These are phyloP conservation scores for Tillus elongatus DNA, from an alignment of 2,888 invertebrate genomes.

Conservation along the genomic window DNA sequence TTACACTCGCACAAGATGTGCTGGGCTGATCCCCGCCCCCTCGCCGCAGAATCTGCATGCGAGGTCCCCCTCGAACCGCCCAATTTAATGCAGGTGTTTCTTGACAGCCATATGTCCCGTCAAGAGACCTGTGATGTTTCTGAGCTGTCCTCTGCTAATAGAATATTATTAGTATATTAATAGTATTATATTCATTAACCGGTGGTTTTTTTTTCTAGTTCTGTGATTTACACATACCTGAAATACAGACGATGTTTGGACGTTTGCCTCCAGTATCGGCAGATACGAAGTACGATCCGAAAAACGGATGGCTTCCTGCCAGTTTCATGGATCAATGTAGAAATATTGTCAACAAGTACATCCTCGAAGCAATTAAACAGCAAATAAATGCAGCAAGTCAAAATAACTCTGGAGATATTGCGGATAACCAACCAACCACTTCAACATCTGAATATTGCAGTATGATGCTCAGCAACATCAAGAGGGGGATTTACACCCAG, in stretches of 20 bases:
- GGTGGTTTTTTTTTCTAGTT: slow-evolving; percentile 45
- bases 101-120: no score
- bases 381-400: slow-evolving; percentile 25
- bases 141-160: no score
- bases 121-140: no score
- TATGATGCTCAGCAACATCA: slow-evolving; percentile 27
- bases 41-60: no score
- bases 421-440: slow-evolving; percentile 9
- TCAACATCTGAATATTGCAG: slow-evolving; percentile 23
- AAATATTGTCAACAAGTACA: slow-evolving; percentile 57
- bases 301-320: slow-evolving; percentile 69
- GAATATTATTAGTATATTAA: no score
- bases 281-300: slow-evolving; percentile 57
- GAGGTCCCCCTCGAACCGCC: no score
- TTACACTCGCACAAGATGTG: no score
- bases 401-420: slow-evolving; percentile 8
- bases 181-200: slow-evolving; percentile 1
- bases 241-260: slow-evolving; percentile 67
- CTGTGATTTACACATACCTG: slow-evolving; percentile 69
- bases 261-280: slow-evolving; percentile 54
- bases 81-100: no score
- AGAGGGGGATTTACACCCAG: slow-evolving; percentile 24
- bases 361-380: slow-evolving; percentile 26
- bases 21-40: no score
- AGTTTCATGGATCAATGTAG: slow-evolving; percentile 62